Evolutionary conservation across 2,113 vertebrate species (phyloP), one percentile per base, ranked within the genome.

Genomic region (Cryptotis parvus): DNA sequence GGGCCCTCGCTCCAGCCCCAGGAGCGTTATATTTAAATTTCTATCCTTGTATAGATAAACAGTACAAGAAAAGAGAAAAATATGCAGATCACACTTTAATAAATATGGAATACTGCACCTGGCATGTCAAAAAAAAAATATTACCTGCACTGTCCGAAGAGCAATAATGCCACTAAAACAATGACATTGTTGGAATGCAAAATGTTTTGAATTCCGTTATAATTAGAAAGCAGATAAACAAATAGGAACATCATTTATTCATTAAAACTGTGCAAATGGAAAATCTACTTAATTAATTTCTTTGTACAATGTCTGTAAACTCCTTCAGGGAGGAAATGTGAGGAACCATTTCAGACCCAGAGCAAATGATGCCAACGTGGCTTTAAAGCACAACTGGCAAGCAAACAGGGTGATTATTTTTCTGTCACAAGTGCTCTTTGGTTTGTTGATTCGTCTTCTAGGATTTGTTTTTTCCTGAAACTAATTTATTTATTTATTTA

Each of bases 201-300:
- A 92, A 95, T 95, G 90, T 92, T 91, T 94, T 96, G 93, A 95
- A 96, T 92, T 94, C 94, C 87, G 96, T 95, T 96, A 95, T 96
- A 97, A 97, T 97, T 97, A 97, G 96, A 94, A 96, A 96, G 88
- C 90, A 63, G 92, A 97, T 96, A 96, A 97, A 96, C 95, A 95
- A 96, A 97, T 89, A 94, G 84, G 94, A 95, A 93, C 96, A 95
- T 95, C 96, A 95, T 96, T 97, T 97, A 96, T 96, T 97, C 96
- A 97, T 96, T 97, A 96, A 96, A 95, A 95, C 93, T 81, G 94
- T 89, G 92, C 91, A 96, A 96, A 97, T 95, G 96, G 96, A 97
- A 97, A 97, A 92, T 93, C 93, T 93, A 92, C 94, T 95, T 97
- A 97, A 96, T 97, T 96, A 97, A 96, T 97, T 96, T 96, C 95